Base-by-base conservation (phyloP, 2,888 invertebrate genomes). In the Agrochola lychnidis region DNA sequence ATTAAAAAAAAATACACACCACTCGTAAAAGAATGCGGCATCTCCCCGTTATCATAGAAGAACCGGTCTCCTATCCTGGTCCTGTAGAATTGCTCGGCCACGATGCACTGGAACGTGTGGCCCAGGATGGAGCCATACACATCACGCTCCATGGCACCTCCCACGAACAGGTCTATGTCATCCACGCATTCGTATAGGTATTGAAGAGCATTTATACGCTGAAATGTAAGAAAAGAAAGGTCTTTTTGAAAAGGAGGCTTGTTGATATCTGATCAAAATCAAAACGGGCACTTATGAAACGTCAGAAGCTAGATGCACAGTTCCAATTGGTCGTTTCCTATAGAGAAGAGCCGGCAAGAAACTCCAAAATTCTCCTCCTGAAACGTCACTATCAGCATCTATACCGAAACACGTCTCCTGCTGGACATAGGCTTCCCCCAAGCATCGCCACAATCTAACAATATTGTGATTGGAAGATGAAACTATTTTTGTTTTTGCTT, bases 151-250 rank as follows among this genome's bases (percentile, higher is more conserved):
- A 99, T 94, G 0, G 98, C 97, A 0, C 98, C 99, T 2, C 98
- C 99, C 10, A 99, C 98, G 72, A 98, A 98, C 67, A 99, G 92
- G 89, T 99, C 99, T 14, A 99, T 98, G 93, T 99, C 99, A 79
- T 99, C 98, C 0, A 98, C 98, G 79, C 97, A 97, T 85, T 97
- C 98, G 93, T 98, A 99, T 0, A 98, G 92, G 10, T 95, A 92
- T 12, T 97, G 94, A 22, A 99, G 94, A 75, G 97, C 97, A 83
- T 97, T 96, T 73, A 98, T 97, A 81, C 98, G 97, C 98, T 98
- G 89, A 16, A 79, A 81, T 25, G 9, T 12, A 5, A 22, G 4
- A 51, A 51, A 57, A 57, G 0, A 19, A 42, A 14, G 0, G 10
- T 14, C 0, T 9, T 56, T 66, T 59, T 25, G 0, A 2, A n/a